A percentile compares a stretch with the other conserved stretches of the same genome.
Conservation (phyloP, 1,140 invertebrate genomes). For the Megalonaias nervosa region DNA sequence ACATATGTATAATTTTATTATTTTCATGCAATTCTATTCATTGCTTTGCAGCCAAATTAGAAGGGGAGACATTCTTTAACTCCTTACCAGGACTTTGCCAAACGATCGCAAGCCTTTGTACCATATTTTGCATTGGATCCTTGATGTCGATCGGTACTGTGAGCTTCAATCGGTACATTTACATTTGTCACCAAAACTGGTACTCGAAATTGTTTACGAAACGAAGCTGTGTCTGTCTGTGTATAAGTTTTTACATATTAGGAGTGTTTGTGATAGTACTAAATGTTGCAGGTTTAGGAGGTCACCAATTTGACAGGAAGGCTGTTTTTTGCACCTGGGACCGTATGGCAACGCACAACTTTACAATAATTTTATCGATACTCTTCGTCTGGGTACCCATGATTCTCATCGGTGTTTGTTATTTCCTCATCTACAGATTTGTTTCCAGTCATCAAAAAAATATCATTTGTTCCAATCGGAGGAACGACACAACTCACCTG, state of each 20-base stretch:
- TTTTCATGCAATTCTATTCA: background rate
- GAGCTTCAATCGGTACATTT: background rate
- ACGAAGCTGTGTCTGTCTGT: background rate
- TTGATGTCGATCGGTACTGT: background rate
- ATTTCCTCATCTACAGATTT: background rate
- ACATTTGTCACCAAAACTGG: background rate
- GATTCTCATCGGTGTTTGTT: background rate
- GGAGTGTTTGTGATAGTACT: background rate
- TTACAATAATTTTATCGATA: conserved; percentile 1
- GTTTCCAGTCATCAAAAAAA: background rate
- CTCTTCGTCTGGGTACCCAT: background rate
- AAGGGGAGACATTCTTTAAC: conserved; percentile 56
- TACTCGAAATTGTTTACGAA: conserved; percentile 3
- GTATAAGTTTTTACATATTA: background rate
- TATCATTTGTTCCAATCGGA: too few species aligned
- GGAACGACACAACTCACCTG: conserved; percentile 15
- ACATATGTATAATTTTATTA: too few species aligned
- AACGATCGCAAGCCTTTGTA: conserved; percentile 4
- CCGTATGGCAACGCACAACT: conserved; percentile 37
- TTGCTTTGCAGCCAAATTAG: conserved; percentile 45
- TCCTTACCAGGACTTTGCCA: conserved; percentile 13
- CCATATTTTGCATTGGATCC: background rate
- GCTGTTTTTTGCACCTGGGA: conserved; percentile 61
- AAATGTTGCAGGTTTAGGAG: background rate
- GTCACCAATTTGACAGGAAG: conserved; percentile 29